Base-by-base conservation (phyloP, 2,888 invertebrate genomes). In the Salticus scenicus region DNA sequence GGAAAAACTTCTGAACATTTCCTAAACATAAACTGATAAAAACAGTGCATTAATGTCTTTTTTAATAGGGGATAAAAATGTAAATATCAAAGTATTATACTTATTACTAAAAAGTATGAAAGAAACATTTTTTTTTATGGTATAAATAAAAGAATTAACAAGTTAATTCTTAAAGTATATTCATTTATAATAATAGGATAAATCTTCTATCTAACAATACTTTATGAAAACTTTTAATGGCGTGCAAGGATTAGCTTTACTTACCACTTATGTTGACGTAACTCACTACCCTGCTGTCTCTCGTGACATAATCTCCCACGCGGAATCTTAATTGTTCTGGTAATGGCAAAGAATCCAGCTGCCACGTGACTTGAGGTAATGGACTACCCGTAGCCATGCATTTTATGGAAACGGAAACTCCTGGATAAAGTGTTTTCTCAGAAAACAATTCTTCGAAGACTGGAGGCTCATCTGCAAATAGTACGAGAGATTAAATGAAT, bases 391-490 rank as follows among this genome's bases (percentile, higher is more conserved):
- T 77, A 84, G 89, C 82, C 90, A 81, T 82, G 71, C 89, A 89
- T 69, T 87, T 87, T 51, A 89, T 51, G 20, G 89, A 88, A 27
- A 89, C 86, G 14, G 85, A 84, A 20, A 88, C 77, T 1, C 88
- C 88, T 10, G 88, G 89, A 27, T 89, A 87, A 12, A 89, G 84
- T 0, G 89, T 89, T 57, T 88, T 87, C 69, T 89, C 88, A 14
- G 79, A 78, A 73, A 89, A 89, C 0, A 87, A 63, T 30, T 87
- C 90, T n/a, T 90, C 87, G 27, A 91, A 88, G 8, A 89, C 87
- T 17, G 92, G 91, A 37, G 90, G 89, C 10, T 91, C 90, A 70
- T 91, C 92, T 92, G 67, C 7, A 86, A 72, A 24, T 51, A 63
- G 2, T 2, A 37, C 37, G 37, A 4, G 10, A 37, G 37, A 37